A percentile compares a stretch with the other conserved stretches of the same genome.
Evolutionary conservation across 2,797 vertebrate genomes (phyloP).

Genomic region (Enoplosus armatus): DNA sequence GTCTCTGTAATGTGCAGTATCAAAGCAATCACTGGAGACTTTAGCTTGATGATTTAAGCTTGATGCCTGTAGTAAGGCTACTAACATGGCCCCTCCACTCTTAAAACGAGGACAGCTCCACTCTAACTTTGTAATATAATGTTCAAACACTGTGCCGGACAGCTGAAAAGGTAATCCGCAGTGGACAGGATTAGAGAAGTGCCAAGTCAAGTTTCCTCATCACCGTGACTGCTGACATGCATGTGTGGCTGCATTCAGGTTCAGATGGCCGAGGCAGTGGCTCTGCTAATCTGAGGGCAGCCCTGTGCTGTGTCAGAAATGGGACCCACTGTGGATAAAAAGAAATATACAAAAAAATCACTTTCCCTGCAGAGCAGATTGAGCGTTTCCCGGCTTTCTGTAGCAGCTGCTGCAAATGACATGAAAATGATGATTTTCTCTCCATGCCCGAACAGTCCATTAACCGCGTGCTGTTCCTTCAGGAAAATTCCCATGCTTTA

Average conservation of each 20-base stretch:
- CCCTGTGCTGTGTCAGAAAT: slow-evolving; percentile 57
- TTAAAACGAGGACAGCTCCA: slow-evolving; percentile 36
- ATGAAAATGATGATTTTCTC: slow-evolving; percentile 72
- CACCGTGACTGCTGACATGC: slow-evolving; percentile 68
- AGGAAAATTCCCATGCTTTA: slow-evolving; percentile 61
- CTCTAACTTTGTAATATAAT: slow-evolving; percentile 54
- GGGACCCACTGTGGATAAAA: slow-evolving; percentile 31
- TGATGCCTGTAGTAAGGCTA: slow-evolving; percentile 3
- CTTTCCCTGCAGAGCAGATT: slow-evolving; percentile 56
- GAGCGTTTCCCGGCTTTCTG: slow-evolving; percentile 55
- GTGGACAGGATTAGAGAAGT: slow-evolving; percentile 79
- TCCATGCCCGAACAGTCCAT: slow-evolving; percentile 67
- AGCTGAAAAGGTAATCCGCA: slow-evolving; percentile 72
- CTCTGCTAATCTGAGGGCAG: slow-evolving; percentile 67
- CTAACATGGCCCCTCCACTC: slow-evolving; percentile 8
- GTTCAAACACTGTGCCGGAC: slow-evolving; percentile 66
- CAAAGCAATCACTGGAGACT: slow-evolving; percentile 9
- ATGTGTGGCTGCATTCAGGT: slow-evolving; percentile 62
- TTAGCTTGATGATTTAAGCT: slow-evolving; percentile 2
- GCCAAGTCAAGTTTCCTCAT: slow-evolving; percentile 70
- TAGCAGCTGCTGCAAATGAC: slow-evolving; percentile 74
- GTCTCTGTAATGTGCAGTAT: neutral
- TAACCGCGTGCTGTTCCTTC: slow-evolving; percentile 74
- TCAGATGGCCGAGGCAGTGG: slow-evolving; percentile 55
- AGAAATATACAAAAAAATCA: slow-evolving; percentile 11